Conservation (phyloP, 2,797 vertebrate genomes). For the Sus cebifrons region DNA sequence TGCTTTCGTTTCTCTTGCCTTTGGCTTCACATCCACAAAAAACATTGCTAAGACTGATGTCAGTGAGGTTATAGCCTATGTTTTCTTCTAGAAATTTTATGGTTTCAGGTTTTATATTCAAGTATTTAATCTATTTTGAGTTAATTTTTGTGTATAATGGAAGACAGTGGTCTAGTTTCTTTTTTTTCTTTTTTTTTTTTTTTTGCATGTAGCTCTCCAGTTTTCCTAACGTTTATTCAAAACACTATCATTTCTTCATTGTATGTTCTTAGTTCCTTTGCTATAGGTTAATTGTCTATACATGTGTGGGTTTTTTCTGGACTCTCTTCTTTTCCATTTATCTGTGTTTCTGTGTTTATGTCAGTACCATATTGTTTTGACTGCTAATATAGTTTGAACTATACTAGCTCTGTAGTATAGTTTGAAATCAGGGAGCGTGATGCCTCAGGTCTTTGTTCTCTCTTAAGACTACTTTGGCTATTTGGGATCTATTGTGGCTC, state of each 20-base stretch:
- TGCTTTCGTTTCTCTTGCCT: background rate
- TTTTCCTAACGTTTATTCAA: background rate
- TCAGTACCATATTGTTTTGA: background rate
- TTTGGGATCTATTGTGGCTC: background rate
- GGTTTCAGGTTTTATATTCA: background rate
- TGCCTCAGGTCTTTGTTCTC: background rate
- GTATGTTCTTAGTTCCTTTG: background rate
- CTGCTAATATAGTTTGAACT: background rate
- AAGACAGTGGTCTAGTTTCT: background rate
- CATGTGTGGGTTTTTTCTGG: background rate
- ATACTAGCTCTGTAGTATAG: background rate
- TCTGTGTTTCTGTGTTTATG: background rate
- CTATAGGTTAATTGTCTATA: background rate
- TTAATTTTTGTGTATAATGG: background rate
- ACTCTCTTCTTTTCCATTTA: background rate
- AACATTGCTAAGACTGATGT: background rate
- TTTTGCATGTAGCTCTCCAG: background rate
- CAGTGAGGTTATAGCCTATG: background rate
- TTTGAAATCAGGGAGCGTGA: background rate
- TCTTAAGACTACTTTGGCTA: background rate
- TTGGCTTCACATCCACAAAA: background rate
- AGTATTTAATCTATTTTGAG: background rate
- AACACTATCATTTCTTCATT: background rate
- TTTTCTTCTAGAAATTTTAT: background rate
- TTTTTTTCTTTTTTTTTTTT: background rate